Evolutionary conservation across 2,888 invertebrate species (phyloP).

Genomic region (Drosophila falleni): DNA sequence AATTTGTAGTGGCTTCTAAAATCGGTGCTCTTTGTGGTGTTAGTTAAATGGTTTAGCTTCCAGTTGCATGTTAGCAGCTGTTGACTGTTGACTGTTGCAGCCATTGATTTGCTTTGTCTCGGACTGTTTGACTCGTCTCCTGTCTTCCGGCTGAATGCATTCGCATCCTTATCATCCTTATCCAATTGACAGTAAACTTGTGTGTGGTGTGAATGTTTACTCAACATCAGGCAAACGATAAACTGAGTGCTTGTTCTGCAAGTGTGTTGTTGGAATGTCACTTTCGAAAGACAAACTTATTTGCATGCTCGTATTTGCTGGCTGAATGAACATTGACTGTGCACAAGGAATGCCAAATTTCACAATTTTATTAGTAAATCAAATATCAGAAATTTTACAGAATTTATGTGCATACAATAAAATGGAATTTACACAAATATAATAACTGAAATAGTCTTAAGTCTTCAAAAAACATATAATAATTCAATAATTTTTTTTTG

Average conservation of each 20-base stretch:
- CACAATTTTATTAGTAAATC: background rate
- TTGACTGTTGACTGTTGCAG: constrained; percentile 23
- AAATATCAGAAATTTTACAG: background rate
- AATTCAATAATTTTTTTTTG: too few species aligned
- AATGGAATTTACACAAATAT: background rate
- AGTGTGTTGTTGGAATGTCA: constrained; percentile 1
- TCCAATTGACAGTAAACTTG: constrained; percentile 14
- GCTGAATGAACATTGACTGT: background rate
- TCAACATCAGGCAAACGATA: constrained; percentile 16
- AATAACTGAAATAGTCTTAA: background rate
- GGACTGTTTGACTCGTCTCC: constrained; percentile 11
- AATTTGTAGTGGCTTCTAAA: constrained; percentile 18
- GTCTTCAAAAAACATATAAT: background rate
- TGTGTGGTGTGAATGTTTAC: constrained; percentile 23
- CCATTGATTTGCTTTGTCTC: constrained; percentile 45
- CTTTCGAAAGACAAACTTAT: constrained; percentile 8
- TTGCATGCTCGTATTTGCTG: constrained; percentile 2
- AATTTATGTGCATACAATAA: background rate
- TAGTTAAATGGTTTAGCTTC: constrained; percentile 39
- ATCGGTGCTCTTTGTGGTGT: constrained; percentile 34
- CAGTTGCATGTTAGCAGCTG: constrained; percentile 19
- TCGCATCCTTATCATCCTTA: constrained; percentile 39
- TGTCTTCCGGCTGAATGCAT: constrained; percentile 34
- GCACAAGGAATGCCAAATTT: background rate
- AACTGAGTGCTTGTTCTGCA: constrained; percentile 4